Conservation (phyloP, 2,113 vertebrate species). For the Eulemur macaco region DNA sequence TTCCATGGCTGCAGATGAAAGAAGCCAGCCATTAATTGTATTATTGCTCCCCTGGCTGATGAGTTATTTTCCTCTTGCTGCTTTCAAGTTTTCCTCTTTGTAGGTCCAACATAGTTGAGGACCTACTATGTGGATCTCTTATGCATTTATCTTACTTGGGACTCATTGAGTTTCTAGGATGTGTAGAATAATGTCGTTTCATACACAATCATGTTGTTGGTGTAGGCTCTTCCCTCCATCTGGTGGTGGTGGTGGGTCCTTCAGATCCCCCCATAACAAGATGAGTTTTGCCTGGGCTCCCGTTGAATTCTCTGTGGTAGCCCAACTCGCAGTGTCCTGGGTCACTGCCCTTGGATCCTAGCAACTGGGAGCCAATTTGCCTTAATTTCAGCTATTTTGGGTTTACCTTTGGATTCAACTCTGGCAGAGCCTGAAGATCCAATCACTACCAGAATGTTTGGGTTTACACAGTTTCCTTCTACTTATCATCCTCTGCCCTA, state of each 20-base stretch:
- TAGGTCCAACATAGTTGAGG: background rate
- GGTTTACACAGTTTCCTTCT: background rate
- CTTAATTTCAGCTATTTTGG: background rate
- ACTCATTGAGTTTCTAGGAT: background rate
- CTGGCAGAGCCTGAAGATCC: background rate
- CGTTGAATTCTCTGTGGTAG: background rate
- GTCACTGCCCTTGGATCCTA: background rate
- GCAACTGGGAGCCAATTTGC: background rate
- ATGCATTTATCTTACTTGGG: background rate
- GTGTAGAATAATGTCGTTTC: background rate
- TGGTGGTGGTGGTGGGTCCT: rapidly evolving
- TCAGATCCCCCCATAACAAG: background rate
- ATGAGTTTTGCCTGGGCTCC: background rate
- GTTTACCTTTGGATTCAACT: background rate
- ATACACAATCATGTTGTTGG: background rate
- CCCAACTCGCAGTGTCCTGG: background rate
- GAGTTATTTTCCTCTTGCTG: background rate
- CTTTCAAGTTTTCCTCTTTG: background rate
- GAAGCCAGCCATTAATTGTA: background rate
- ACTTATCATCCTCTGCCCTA: background rate
- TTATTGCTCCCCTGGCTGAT: background rate
- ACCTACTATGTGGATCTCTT: background rate
- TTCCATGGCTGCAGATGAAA: background rate
- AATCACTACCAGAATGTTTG: background rate
- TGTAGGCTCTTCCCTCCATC: background rate